Evolutionary conservation across 2,797 vertebrate genomes (phyloP).

Genomic region (Fratercula arctica): DNA sequence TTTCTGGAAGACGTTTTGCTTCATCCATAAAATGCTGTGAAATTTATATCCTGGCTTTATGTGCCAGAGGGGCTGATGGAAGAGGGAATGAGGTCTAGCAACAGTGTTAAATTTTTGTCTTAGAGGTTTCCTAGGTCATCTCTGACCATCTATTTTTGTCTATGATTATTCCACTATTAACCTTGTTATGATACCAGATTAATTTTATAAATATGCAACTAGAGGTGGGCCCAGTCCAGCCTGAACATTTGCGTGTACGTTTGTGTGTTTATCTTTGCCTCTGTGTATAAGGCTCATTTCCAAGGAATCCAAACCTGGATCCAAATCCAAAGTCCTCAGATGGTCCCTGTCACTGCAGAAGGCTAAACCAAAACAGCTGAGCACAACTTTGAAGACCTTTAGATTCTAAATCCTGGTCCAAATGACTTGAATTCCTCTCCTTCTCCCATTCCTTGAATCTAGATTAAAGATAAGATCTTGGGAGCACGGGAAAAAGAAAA

Average conservation of each 20-base stretch:
- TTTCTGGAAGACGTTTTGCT: background rate
- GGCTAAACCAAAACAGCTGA: slow-evolving; percentile 38
- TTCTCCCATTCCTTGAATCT: slow-evolving; percentile 32
- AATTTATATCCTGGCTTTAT: background rate
- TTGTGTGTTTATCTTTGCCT: slow-evolving; percentile 24
- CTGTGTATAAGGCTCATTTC: slow-evolving; percentile 20
- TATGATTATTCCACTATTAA: background rate
- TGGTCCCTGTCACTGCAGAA: slow-evolving; percentile 36
- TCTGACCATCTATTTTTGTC: background rate
- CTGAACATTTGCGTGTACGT: background rate
- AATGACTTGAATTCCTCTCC: slow-evolving; percentile 28
- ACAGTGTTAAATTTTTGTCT: background rate
- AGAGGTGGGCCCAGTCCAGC: background rate
- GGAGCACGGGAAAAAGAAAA: background rate
- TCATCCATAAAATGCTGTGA: background rate
- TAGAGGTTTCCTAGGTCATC: background rate
- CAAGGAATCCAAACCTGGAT: slow-evolving; percentile 31
- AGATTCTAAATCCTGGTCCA: slow-evolving; percentile 27
- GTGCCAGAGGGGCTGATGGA: background rate
- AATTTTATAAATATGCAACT: background rate
- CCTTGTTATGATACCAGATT: background rate
- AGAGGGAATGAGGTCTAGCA: background rate
- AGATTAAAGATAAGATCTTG: slow-evolving; percentile 44
- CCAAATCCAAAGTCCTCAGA: slow-evolving; percentile 32
- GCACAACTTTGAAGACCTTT: background rate